Evolutionary conservation across 2,113 vertebrate species (phyloP), one percentile per base, ranked within the genome.

Genomic region (Nipponia nippon): DNA sequence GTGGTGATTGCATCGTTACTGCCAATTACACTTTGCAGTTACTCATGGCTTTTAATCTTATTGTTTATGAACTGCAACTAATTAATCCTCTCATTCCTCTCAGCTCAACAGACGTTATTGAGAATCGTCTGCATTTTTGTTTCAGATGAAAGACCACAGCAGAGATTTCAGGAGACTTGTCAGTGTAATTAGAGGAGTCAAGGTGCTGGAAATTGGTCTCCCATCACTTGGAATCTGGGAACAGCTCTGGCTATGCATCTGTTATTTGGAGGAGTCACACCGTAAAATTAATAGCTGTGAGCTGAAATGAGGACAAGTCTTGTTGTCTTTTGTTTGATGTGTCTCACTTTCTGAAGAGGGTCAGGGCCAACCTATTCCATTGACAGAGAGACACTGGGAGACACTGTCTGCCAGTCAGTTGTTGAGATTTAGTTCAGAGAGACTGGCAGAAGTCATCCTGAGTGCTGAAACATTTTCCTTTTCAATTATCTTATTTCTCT

Each of bases 51-150:
- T 97, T 94, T 96, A 92, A 95, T 95, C 93, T 91, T 66, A 94
- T 96, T 96, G 87, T 96, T 96, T 95, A 94, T 96, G 96, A 96
- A 96, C 91, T 95, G 96, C 90, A 76, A 97, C 96, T 96, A 96
- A 97, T 96, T 94, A 96, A 97, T 97, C 95, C 78, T 95, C 93
- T 96, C 87, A 4, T 87, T 95, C 78, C 91, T 90, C 90, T 87
- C 92, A 87, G 91, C 78, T 93, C 66, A 90, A 72, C 87, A 95
- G 87, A 69, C 1, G 0, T 66, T 89, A 91, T 65, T 79, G 87
- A 96, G 75, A 78, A 77, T 82, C 9, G 5, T 93, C 87, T 85
- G 70, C 70, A 80, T 93, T 96, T 96, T 93, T 72, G 95, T 95
- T 96, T 93, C 95, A 90, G 75, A 44, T 95, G 96, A 91, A 85